Evolutionary conservation across 2,888 invertebrate species (phyloP).

Genomic region (Neria commutata): DNA sequence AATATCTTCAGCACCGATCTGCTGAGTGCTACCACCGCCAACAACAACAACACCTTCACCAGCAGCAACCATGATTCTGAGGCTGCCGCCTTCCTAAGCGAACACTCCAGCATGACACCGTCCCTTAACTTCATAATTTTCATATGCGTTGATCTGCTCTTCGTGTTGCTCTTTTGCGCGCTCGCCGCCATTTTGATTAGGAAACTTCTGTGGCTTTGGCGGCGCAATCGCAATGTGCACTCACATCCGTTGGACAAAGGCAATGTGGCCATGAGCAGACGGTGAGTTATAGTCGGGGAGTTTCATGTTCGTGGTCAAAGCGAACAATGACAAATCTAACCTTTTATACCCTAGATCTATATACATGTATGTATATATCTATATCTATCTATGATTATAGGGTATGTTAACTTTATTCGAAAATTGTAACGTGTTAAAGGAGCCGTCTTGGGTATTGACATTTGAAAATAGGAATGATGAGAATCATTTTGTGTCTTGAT

Average conservation of each 20-base stretch:
- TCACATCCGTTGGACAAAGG: constrained; percentile 66
- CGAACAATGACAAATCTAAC: too few relatives aligned
- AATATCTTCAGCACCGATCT: background rate
- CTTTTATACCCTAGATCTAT: too few relatives aligned
- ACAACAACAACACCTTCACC: constrained; percentile 6
- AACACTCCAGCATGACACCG: too few relatives aligned
- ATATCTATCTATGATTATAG: too few relatives aligned
- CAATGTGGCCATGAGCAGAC: constrained; percentile 66
- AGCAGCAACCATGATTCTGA: background rate
- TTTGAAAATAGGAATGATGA: too few relatives aligned
- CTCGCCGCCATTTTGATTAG: constrained; percentile 72
- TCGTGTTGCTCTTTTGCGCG: constrained; percentile 71
- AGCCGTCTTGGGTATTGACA: too few relatives aligned
- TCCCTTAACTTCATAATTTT: constrained; percentile 55
- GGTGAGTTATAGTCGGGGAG: constrained; percentile 43
- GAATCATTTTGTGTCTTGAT: too few relatives aligned
- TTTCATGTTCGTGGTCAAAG: too few relatives aligned
- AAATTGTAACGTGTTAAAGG: too few relatives aligned
- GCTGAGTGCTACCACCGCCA: constrained; percentile 4
- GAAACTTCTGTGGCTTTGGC: constrained; percentile 67
- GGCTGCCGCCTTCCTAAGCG: background rate
- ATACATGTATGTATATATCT: too few relatives aligned
- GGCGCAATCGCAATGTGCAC: constrained; percentile 61
- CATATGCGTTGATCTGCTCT: constrained; percentile 69
- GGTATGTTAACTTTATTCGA: too few relatives aligned